phyloP scores from a whole-genome alignment of 1,140 invertebrate species.

The Caligus rogercresseyi region DNA sequence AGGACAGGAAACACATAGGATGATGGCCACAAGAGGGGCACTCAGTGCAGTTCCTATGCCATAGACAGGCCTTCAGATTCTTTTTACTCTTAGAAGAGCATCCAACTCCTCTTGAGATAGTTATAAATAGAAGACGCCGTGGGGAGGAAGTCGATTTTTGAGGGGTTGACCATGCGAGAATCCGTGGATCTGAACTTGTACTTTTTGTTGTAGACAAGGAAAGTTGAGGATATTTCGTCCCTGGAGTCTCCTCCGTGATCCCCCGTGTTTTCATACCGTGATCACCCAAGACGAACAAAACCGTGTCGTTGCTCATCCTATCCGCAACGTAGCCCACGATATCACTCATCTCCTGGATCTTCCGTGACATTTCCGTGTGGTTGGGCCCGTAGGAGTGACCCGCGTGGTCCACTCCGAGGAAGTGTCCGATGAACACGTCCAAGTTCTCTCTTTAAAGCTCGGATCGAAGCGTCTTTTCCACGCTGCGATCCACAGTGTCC shows the following conservation, averaged over 20 bases:
- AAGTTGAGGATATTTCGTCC: slow-evolving; percentile 64
- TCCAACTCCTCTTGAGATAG: not conserved
- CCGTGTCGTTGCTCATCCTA: slow-evolving; percentile 37
- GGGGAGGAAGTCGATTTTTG: slow-evolving; percentile 80
- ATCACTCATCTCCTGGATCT: slow-evolving; percentile 68
- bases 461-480: slow-evolving; percentile 29
- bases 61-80: slow-evolving; percentile 24
- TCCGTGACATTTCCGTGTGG: slow-evolving; percentile 78
- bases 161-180: not conserved
- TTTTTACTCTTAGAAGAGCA: no score
- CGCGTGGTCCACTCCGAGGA: slow-evolving; percentile 90
- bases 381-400: slow-evolving; percentile 82
- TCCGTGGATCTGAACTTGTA: slow-evolving; percentile 22
- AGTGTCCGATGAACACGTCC: slow-evolving; percentile 63
- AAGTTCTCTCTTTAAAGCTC: slow-evolving; percentile 1
- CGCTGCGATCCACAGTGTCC: slow-evolving; percentile 76
- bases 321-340: slow-evolving; percentile 37
- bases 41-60: slow-evolving; percentile 27
- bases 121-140: slow-evolving; percentile 39
- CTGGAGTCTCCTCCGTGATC: slow-evolving; percentile 88
- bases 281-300: slow-evolving; percentile 83
- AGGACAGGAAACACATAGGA: slow-evolving; percentile 23
- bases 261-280: slow-evolving; percentile 92
- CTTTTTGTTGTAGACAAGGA: slow-evolving; percentile 59
- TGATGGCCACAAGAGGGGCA: slow-evolving; percentile 26